Conservation (phyloP, 2,797 vertebrate species). For the Margarornis squamiger region DNA sequence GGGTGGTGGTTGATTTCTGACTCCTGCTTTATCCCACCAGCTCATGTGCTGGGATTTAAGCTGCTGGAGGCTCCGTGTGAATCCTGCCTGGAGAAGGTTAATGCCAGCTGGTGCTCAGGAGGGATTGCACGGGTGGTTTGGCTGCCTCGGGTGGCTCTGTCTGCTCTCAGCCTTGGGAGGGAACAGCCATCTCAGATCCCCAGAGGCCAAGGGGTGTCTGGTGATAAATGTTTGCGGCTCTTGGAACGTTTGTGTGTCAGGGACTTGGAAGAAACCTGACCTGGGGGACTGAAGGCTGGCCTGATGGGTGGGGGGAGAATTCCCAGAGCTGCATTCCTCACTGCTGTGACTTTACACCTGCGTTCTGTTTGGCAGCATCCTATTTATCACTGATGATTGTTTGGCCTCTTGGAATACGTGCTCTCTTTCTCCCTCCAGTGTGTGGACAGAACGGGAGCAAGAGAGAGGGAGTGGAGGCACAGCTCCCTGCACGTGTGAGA, state of each 20-base stretch:
- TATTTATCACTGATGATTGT: neutral
- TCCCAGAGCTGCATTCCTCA: neutral
- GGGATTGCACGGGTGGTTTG: fast-evolving
- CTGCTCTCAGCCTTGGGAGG: neutral
- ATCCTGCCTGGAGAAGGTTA: neutral
- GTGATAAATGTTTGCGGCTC: neutral
- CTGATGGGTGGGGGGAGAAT: neutral
- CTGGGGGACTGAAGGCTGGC: neutral
- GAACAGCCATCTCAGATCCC: neutral
- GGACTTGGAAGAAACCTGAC: constrained; percentile 18
- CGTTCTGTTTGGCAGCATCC: neutral
- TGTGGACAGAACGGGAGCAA: neutral
- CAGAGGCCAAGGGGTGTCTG: neutral
- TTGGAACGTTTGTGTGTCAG: neutral
- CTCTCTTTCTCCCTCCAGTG: neutral
- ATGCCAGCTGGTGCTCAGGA: neutral
- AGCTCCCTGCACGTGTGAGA: neutral
- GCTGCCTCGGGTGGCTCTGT: neutral
- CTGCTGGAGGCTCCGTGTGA: neutral
- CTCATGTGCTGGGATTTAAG: neutral
- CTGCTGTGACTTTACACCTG: constrained; percentile 1
- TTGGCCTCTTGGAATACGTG: neutral
- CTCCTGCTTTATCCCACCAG: neutral
- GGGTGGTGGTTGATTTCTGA: neutral
- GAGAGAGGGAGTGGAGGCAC: neutral